Evolutionary conservation across 2,113 vertebrate species (phyloP).

Genomic region (Lanius ludovicianus): DNA sequence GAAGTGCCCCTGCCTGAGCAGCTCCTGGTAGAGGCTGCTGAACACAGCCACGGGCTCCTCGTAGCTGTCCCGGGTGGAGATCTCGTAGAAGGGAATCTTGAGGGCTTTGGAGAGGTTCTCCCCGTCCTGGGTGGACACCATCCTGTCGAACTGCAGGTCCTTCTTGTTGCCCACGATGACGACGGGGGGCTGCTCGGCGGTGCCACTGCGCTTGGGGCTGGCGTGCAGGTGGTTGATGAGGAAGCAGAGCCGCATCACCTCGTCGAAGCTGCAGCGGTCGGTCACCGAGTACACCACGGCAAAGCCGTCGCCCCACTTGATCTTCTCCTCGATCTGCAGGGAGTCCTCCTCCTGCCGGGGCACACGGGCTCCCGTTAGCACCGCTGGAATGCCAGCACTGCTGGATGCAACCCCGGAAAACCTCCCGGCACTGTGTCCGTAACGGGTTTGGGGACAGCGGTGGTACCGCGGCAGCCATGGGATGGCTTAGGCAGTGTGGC

Average conservation of each 20-base stretch:
- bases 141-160: constrained; percentile 81
- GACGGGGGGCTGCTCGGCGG: constrained; percentile 67
- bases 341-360: constrained; percentile 76
- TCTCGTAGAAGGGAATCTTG: constrained; percentile 75
- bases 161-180: constrained; percentile 81
- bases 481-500: neutral
- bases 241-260: constrained; percentile 80
- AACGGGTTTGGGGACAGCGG: neutral
- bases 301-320: constrained; percentile 81
- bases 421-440: fast-evolving
- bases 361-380: fast-evolving
- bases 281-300: constrained; percentile 81
- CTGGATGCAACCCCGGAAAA: fast-evolving
- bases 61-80: constrained; percentile 78
- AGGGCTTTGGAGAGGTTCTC: constrained; percentile 75
- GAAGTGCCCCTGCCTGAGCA: constrained; percentile 70
- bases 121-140: constrained; percentile 74
- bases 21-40: constrained; percentile 68
- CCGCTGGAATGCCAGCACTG: fast-evolving
- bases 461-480: fast-evolving
- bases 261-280: constrained; percentile 80
- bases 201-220: constrained; percentile 45
- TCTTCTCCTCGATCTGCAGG: constrained; percentile 82
- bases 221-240: constrained; percentile 78
- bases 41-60: constrained; percentile 76